phyloP scores from a whole-genome alignment of 2,888 invertebrate species.

The Pollenia amentaria region DNA sequence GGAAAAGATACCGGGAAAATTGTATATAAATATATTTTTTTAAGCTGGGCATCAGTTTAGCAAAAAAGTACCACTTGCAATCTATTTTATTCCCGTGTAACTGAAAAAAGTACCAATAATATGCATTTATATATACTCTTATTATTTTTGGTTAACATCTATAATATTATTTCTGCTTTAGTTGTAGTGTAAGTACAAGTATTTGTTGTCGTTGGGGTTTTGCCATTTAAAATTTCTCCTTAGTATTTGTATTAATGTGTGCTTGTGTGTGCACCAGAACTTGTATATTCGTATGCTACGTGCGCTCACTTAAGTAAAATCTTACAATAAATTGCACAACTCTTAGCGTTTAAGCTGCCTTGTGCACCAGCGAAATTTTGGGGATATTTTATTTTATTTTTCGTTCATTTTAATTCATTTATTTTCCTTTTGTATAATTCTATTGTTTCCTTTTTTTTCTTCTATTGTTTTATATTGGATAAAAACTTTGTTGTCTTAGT shows the following conservation, averaged over 20 bases:
- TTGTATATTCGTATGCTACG: constrained; percentile 46
- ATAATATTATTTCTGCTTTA: constrained; percentile 46
- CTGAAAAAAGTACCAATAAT: no score
- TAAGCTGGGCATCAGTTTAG: no score
- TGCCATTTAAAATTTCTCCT: background rate
- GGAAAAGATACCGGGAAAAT: no score
- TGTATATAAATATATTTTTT: no score
- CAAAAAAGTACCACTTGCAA: no score
- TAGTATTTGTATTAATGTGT: background rate
- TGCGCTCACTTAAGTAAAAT: constrained; percentile 71
- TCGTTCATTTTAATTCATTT: constrained; percentile 23
- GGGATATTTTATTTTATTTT: background rate
- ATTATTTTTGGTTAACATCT: constrained; percentile 58
- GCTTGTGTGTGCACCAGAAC: background rate
- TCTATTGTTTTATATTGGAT: constrained; percentile 41
- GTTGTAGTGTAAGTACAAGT: background rate
- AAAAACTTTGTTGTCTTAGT: constrained; percentile 42
- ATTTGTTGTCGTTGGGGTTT: constrained; percentile 6
- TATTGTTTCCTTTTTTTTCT: constrained; percentile 36
- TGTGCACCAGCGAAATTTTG: constrained; percentile 43
- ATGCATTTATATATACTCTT: constrained; percentile 1
- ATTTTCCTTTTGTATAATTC: constrained; percentile 44
- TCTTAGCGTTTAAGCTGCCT: constrained; percentile 59
- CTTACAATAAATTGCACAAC: constrained; percentile 72
- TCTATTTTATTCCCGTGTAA: no score